Evolutionary conservation across 1,140 invertebrate species (phyloP).

Genomic region (Nixonia krombeini): DNA sequence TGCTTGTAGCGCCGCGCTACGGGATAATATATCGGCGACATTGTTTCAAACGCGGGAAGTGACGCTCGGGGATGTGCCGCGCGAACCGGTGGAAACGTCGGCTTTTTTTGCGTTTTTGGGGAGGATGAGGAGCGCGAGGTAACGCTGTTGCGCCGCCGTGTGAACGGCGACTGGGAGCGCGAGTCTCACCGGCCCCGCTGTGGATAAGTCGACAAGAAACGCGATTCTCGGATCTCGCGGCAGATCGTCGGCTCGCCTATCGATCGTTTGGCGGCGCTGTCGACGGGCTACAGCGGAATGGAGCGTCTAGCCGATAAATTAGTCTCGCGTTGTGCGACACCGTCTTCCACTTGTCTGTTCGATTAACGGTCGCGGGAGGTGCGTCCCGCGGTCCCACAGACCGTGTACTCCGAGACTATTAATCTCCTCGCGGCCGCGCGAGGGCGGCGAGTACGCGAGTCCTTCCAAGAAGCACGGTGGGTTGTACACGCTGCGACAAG

Average conservation of each 20-base stretch:
- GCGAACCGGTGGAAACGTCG: too few species aligned
- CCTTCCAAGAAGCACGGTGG: slow-evolving; percentile 11
- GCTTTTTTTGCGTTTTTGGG: too few species aligned
- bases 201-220: too few species aligned
- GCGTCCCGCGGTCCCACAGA: neutral
- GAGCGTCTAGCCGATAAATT: slow-evolving; percentile 11
- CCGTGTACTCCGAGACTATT: slow-evolving; percentile 3
- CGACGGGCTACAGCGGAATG: slow-evolving; percentile 7
- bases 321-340: slow-evolving; percentile 4
- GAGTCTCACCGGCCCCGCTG: too few species aligned
- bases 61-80: too few species aligned
- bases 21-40: neutral
- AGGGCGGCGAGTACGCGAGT: slow-evolving; percentile 2
- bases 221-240: too few species aligned
- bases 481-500: slow-evolving; percentile 10
- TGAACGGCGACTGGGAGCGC: too few species aligned
- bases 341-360: slow-evolving; percentile 21
- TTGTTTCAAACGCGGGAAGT: neutral
- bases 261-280: too few species aligned
- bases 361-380: slow-evolving; percentile 10
- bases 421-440: slow-evolving; percentile 3
- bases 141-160: too few species aligned
- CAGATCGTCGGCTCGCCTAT: too few species aligned
- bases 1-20: neutral
- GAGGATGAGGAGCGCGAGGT: too few species aligned